Evolutionary conservation across 2,113 vertebrate species (phyloP).

Genomic region (Ptychochromis oligacanthus): DNA sequence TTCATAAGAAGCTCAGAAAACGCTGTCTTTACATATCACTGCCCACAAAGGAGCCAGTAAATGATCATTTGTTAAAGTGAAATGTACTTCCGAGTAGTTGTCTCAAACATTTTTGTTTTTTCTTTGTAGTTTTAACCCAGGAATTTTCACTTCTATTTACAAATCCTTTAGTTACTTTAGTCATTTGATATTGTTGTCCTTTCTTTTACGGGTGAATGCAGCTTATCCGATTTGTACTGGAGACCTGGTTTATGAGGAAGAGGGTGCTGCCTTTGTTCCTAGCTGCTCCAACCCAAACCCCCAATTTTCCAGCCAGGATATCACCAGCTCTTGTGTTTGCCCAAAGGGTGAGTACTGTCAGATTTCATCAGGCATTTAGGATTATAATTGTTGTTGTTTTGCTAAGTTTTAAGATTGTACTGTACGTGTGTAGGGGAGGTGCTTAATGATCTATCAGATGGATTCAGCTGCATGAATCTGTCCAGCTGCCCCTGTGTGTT

Average conservation of each 20-base stretch:
- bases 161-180: neutral
- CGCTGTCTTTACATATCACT: too few species aligned
- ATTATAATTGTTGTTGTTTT: neutral
- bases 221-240: conserved; percentile 63
- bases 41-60: too few species aligned
- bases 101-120: neutral
- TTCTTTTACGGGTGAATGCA: conserved; percentile 26
- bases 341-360: conserved; percentile 45
- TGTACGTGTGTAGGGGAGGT: conserved; percentile 53
- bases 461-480: conserved; percentile 47
- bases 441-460: conserved; percentile 58
- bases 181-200: neutral
- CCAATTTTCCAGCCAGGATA: neutral
- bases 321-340: conserved; percentile 70
- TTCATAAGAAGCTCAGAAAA: too few species aligned
- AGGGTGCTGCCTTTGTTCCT: conserved; percentile 57
- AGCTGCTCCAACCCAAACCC: conserved; percentile 71
- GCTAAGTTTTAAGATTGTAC: neutral
- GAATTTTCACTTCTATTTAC: neutral
- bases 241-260: conserved; percentile 55
- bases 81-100: too few species aligned
- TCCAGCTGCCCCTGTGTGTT: conserved; percentile 70
- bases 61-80: too few species aligned
- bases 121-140: neutral
- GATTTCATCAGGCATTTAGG: neutral